Evolutionary conservation across 2,888 invertebrate genomes (phyloP), one percentile per base, ranked within the genome.

Genomic region (Loripinus fragilis): DNA sequence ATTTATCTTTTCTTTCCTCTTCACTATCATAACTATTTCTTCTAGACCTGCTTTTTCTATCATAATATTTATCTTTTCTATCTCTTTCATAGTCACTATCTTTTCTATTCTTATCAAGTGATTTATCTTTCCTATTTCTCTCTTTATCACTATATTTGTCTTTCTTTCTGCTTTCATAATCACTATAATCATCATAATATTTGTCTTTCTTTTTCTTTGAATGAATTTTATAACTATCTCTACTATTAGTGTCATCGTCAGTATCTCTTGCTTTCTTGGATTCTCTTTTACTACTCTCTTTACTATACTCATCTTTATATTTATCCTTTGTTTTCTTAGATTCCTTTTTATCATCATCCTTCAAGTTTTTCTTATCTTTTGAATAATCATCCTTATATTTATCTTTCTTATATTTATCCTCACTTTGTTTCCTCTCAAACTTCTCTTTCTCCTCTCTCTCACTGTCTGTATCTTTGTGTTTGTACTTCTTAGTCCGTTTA

Each of bases 31-130:
- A 42, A 66, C 68, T 74, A 38, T 64, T 50, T 38, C 50, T 75
- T 66, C 52, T 73, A 15, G 48, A 42, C 66, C 48, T 38, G 45
- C 70, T 71, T 45, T 76, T 38, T 60, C 42, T 60, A n/a, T 69
- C 76, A 35, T 50, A 25, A n/a, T 48, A 30, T 35, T 33, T 42
- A 0, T 33, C 66, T 45, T 38, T 66, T 52, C 45, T 65, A 28
- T 50, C 23, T 17, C 41, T 42, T 25, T 52, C 35, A 17, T 41
- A 50, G 2, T 10, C 25, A 8, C 33, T 66, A 38, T 42, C 55
- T 55, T n/a, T 52, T 25, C 25, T 28, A 17, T 48, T 20, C 17
- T 50, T 50, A 25, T 65, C 69, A 8, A 15, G 23, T 23, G 25
- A 20, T 65, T 30, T 55, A 2, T 38, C 52, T 45, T 33, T 50